These are phyloP conservation scores for Anser brachyrhynchus DNA, from an alignment of 2,113 vertebrate species.

Conservation along the genomic window DNA sequence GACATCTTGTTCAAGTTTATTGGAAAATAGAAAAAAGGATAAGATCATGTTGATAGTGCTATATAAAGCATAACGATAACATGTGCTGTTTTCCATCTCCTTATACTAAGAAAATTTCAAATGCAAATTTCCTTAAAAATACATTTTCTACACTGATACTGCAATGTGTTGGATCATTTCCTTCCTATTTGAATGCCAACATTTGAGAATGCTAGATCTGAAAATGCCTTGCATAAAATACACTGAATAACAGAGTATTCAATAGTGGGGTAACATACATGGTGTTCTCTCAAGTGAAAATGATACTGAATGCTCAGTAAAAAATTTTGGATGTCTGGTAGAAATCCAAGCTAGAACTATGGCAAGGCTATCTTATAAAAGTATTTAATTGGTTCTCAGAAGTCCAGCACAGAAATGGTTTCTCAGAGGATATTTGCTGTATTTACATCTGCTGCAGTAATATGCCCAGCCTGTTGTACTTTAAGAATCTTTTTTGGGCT, in stretches of 20 bases:
- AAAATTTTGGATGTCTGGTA: background rate
- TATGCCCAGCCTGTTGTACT: background rate
- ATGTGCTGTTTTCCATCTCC: background rate
- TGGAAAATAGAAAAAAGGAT: background rate
- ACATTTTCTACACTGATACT: background rate
- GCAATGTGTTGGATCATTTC: conserved; percentile 11
- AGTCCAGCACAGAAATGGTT: background rate
- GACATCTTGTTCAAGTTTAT: background rate
- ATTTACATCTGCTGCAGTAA: background rate
- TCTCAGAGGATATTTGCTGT: background rate
- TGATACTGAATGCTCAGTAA: background rate
- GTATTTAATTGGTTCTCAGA: background rate
- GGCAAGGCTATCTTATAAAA: background rate
- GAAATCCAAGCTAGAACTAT: background rate
- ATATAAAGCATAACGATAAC: background rate
- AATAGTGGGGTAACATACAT: conserved; percentile 35
- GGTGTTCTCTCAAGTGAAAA: conserved; percentile 50
- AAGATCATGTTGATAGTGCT: background rate
- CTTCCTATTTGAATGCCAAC: conserved; percentile 14
- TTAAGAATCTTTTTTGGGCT: background rate
- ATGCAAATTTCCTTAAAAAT: background rate
- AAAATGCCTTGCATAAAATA: conserved; percentile 13
- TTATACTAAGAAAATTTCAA: background rate
- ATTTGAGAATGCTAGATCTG: conserved; percentile 15
- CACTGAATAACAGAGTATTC: conserved; percentile 17